phyloP scores from a whole-genome alignment of 2,888 invertebrate genomes.

The Subacronicta megacephala region DNA sequence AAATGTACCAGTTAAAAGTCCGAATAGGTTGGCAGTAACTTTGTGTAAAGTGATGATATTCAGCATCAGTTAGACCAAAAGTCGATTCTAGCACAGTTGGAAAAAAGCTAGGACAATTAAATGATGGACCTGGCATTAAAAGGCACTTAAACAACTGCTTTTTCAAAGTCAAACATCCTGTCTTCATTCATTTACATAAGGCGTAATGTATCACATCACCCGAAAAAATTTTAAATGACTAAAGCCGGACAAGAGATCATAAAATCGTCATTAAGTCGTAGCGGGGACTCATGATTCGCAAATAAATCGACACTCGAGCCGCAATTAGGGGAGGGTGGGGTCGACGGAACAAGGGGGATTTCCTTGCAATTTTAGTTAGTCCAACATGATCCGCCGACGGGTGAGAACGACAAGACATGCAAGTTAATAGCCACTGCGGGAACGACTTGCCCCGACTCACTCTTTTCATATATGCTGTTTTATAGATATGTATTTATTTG shows the following conservation, averaged over 20 bases:
- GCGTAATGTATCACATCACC: conserved; percentile 16
- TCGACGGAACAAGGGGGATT: conserved; percentile 75
- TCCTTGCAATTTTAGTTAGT: conserved; percentile 86
- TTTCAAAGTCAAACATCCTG: conserved; percentile 11
- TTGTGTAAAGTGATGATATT: no score
- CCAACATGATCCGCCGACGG: conserved; percentile 83
- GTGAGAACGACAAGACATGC: conserved; percentile 80
- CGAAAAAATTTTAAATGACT: conserved; percentile 56
- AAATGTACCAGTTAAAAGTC: no score
- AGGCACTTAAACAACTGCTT: conserved; percentile 1
- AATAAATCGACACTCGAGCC: conserved; percentile 84
- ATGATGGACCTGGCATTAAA: no score
- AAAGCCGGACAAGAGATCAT: conserved; percentile 57
- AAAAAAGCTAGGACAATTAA: no score
- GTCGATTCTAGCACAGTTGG: no score
- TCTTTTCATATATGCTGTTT: conserved; percentile 14
- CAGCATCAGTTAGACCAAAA: no score
- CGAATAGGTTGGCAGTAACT: no score
- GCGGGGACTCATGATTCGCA: conserved; percentile 77
- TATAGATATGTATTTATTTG: no score
- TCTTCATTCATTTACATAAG: conserved; percentile 33
- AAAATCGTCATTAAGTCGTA: conserved; percentile 67
- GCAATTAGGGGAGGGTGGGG: conserved; percentile 80
- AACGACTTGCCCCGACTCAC: conserved; percentile 30
- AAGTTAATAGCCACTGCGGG: conserved; percentile 71